Conservation (phyloP, 2,113 vertebrate genomes). For the Heliornis fulica region DNA sequence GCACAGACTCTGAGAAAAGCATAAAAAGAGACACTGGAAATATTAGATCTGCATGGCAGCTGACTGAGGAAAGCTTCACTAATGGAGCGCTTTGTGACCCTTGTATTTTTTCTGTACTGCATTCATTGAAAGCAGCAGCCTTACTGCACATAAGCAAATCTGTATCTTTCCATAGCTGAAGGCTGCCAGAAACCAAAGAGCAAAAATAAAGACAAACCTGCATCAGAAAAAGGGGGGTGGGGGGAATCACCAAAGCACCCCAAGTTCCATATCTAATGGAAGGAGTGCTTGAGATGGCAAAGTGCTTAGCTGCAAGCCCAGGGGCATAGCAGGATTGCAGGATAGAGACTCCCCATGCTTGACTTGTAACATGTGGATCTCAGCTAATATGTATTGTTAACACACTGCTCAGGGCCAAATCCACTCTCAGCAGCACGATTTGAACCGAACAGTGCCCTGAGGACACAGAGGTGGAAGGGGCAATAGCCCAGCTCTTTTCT, state of each 20-base stretch:
- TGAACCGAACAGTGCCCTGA: neutral
- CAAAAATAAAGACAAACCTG: too few relatives aligned
- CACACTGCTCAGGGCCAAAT: neutral
- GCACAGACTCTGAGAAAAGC: neutral
- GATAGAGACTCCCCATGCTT: neutral
- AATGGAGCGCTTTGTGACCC: neutral
- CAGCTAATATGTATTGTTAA: constrained; percentile 15
- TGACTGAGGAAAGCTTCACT: neutral
- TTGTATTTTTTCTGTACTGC: neutral
- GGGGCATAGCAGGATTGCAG: neutral
- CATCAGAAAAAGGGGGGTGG: too few relatives aligned
- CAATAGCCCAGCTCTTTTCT: constrained; percentile 7
- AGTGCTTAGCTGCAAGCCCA: constrained; percentile 18
- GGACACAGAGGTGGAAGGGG: constrained; percentile 4
- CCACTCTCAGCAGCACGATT: neutral
- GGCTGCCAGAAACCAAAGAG: neutral
- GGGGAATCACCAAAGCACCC: neutral
- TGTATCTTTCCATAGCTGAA: neutral
- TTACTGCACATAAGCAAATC: neutral
- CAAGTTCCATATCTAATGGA: constrained; percentile 6
- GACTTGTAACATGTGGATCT: constrained; percentile 7
- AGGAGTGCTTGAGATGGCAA: neutral
- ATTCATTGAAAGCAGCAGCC: neutral
- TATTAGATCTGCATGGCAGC: neutral
- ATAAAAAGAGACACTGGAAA: neutral